phyloP scores from a whole-genome alignment of 2,888 invertebrate species.

The Spodoptera littoralis region DNA sequence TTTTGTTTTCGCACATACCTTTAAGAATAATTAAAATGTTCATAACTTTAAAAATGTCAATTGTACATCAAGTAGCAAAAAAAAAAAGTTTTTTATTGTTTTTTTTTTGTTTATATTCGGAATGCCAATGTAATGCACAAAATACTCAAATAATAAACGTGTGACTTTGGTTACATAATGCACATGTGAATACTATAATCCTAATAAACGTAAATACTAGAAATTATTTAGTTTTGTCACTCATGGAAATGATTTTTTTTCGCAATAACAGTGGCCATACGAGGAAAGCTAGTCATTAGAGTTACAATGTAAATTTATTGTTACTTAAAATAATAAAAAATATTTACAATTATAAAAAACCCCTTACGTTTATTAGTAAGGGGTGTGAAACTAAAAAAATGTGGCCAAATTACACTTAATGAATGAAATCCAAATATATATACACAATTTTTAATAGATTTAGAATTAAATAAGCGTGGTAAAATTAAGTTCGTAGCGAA shows the following conservation, averaged over 20 bases:
- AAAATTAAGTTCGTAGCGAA: constrained; percentile 53
- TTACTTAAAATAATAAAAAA: constrained; percentile 73
- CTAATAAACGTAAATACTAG: constrained; percentile 44
- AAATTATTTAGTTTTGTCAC: constrained; percentile 52
- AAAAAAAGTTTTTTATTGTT: background rate
- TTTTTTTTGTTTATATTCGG: background rate
- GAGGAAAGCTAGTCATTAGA: constrained; percentile 88
- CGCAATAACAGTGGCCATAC: constrained; percentile 82
- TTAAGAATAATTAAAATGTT: constrained; percentile 3
- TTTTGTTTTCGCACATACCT: constrained; percentile 20
- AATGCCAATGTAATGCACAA: constrained; percentile 19
- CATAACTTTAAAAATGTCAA: background rate
- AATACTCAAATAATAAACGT: constrained; percentile 31
- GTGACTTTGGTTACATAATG: constrained; percentile 67
- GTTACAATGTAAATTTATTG: constrained; percentile 85
- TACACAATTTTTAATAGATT: constrained; percentile 84
- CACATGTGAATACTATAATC: constrained; percentile 51
- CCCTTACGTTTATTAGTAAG: constrained; percentile 83
- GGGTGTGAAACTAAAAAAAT: constrained; percentile 82
- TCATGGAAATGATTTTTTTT: constrained; percentile 60
- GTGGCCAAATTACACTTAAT: constrained; percentile 89
- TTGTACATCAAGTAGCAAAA: background rate
- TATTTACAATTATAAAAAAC: constrained; percentile 82
- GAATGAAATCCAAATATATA: constrained; percentile 87
- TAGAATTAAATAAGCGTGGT: constrained; percentile 60